Evolutionary conservation across 2,113 vertebrate genomes (phyloP), one percentile per base, ranked within the genome.

Genomic region (Himantopus leucocephalus): DNA sequence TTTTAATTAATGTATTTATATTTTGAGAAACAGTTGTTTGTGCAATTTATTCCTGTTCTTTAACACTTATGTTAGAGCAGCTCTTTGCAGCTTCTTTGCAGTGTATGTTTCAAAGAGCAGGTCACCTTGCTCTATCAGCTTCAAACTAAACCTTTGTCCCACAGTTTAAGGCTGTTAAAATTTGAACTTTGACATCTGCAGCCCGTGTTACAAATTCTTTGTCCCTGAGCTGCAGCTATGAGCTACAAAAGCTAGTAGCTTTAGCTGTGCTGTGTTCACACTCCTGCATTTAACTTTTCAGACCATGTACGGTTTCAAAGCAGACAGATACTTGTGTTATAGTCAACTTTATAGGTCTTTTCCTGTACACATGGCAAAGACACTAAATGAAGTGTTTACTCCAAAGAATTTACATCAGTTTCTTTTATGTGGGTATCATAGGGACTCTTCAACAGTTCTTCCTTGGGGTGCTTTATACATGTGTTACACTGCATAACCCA

Each of bases 131-230:
- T 95, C 41, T 78, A 7, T 53, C 62, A 75, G 58, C 64, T 91
- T 94, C 81, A 91, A 45, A 62, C 12, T 29, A 53, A 85, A 50
- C 34, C 27, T 87, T 75, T 84, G 24, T 71, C 52, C 68, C 24
- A 30, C 45, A 60, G 34, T 79, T 92, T 81, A 78, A 89, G 56
- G n/a, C 56, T 70, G 6, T 88, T 95, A 92, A 79, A 85, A 82
- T 53, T 64, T 79, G 73, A 92, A 79, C 73, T 89, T 75, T 53
- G 18, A 35, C 68, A 78, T 56, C 68, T 91, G 52, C 64, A 77
- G 8, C 55, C 68, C 15, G 3, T 39, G 9, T 78, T 92, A 21
- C 23, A 86, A 88, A 29, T 92, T 83, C 23, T 52, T 18, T 55
- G 22, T 68, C 60, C 35, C 75, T 53, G 50, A 73, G 55, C 85